Evolutionary conservation across 2,113 vertebrate species (phyloP), one percentile per base, ranked within the genome.

Genomic region (Pterophyllum scalare): DNA sequence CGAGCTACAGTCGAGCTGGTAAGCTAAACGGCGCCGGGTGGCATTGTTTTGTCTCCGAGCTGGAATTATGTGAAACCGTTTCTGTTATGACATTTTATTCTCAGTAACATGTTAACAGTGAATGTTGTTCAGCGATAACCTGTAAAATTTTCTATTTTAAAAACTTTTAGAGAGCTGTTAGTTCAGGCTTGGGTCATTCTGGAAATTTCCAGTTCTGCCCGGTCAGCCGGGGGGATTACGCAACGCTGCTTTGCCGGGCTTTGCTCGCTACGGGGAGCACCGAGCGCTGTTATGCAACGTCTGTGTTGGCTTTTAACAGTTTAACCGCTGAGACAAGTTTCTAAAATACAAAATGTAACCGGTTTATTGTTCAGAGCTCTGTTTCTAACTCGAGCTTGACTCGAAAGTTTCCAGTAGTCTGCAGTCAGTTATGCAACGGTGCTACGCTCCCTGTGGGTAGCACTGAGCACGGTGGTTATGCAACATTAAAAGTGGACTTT

Each of bases 131-230:
- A 31, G 49, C 14, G 22, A 49, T 19, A 40, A 64, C 3, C 38
- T 43, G 9, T 65, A 65, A 65, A 65, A 28, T 15, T n/a, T 17
- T 43, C n/a, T 10, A 65, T 43, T 10, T 15, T 19, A 52, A 52
- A 9, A 20, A 33, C 1, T 70, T 3, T 26, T 31, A 12, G 17
- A 20, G 15, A 22, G 12, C 3, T 43, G 14, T 12, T 64, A 46
- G 67, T 28, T 57, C 5, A 19, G 49, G 61, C 40, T 70, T 85
- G n/a, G 40, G 59, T 86, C 56, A 85, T 15, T 4, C 17, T 17
- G 77, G 90, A 92, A 89, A 76, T 79, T 93, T 93, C 90, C 89
- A 78, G 81, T 17, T 6, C 14, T 2, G 1, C 9, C 52, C 4
- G 1, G 77, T 58, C 8, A 49, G 5, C 22, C 22, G 9, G 22